Evolutionary conservation across 1,140 invertebrate genomes (phyloP).

Genomic region (Cotesia chilonis): DNA sequence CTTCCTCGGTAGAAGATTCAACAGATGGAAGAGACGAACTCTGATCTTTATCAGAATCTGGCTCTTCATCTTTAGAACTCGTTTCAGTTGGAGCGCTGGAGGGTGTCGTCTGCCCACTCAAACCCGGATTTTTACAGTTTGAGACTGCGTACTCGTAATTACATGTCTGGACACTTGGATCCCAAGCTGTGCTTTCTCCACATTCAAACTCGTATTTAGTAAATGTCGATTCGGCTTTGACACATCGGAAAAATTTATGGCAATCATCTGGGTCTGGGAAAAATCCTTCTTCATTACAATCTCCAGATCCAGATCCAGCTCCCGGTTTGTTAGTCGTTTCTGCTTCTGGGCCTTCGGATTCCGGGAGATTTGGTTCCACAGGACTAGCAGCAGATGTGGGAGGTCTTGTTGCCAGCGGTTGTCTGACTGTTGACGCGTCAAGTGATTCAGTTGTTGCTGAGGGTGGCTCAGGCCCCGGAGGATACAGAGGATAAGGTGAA

Average conservation of each 20-base stretch:
- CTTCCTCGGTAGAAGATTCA: conserved; percentile 11
- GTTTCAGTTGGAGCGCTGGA: not conserved
- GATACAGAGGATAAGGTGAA: conserved; percentile 3
- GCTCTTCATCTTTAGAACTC: not conserved
- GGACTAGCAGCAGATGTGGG: not conserved
- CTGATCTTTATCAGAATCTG: too few species aligned
- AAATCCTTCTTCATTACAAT: conserved; percentile 65
- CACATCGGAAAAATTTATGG: conserved; percentile 75
- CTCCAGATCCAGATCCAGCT: not conserved
- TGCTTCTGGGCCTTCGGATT: conserved; percentile 10
- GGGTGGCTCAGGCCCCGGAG: not conserved
- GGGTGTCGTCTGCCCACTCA: conserved; percentile 57
- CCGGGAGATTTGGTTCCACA: conserved; percentile 1
- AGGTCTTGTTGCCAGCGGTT: too few species aligned
- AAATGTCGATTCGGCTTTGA: conserved; percentile 66
- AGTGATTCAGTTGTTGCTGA: too few species aligned
- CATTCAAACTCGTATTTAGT: conserved; percentile 72
- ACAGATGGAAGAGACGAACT: too few species aligned
- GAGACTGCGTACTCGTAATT: conserved; percentile 73
- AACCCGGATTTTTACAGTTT: conserved; percentile 69
- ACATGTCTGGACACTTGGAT: conserved; percentile 68
- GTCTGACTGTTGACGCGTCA: not conserved
- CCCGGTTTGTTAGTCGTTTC: not conserved
- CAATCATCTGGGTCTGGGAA: conserved; percentile 70
- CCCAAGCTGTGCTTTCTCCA: conserved; percentile 74